A percentile compares a stretch with the other conserved stretches of the same genome.
Conservation (phyloP, 2,113 vertebrate genomes). For the Pelodiscus sinensis region DNA sequence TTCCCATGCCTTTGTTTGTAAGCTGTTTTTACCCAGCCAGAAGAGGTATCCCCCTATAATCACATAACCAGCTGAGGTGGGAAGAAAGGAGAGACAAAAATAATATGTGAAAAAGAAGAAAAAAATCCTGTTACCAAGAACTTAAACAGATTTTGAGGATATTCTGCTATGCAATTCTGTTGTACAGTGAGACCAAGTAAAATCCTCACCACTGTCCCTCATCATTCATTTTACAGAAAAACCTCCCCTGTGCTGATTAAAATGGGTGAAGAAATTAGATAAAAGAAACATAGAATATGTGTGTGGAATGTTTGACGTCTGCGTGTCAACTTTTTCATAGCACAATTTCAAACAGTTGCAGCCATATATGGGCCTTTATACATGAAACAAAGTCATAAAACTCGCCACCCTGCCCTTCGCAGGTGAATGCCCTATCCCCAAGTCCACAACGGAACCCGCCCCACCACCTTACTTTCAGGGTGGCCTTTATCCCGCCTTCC, state of each 20-base stretch:
- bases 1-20: slow-evolving; percentile 48
- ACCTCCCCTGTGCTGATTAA: slow-evolving; percentile 29
- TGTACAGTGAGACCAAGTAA: slow-evolving; percentile 19
- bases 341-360: accelerated
- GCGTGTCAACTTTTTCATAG: neutral
- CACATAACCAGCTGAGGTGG: slow-evolving; percentile 27
- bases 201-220: neutral
- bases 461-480: too few species aligned
- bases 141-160: slow-evolving; percentile 48
- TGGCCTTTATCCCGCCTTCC: too few species aligned
- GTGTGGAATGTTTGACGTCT: neutral
- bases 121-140: slow-evolving; percentile 32
- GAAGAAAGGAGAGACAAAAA: slow-evolving; percentile 41
- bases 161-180: accelerated
- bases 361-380: neutral
- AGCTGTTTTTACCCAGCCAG: slow-evolving; percentile 55
- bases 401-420: too few species aligned
- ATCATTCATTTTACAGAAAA: neutral
- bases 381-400: neutral
- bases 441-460: too few species aligned
- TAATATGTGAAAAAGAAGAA: slow-evolving; percentile 8
- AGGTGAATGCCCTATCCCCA: too few species aligned
- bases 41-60: slow-evolving; percentile 61
- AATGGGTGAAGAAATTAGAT: neutral
- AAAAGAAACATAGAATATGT: neutral